Base-by-base conservation (phyloP, 1,140 invertebrate genomes). In the Macrobrachium nipponense region DNA sequence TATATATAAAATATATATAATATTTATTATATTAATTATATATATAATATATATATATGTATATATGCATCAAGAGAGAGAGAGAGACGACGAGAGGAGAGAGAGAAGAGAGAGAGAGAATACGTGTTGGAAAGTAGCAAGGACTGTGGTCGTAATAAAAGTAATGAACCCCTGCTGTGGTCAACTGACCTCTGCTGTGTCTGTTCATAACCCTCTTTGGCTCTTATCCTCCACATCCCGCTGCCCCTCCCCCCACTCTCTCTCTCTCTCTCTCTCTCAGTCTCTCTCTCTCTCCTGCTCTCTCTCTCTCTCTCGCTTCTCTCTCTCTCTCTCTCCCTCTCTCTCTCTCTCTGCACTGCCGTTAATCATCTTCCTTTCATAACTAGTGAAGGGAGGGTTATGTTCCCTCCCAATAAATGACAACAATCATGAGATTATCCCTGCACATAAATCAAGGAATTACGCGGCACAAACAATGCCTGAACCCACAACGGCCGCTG, bases 271-370 rank as follows among this genome's bases (percentile, higher is more conserved):
- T 61, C 66, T 60, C 80, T 27, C 64, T 44, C 78, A 14, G 14
- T 43, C 59, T 70, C 36, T 18, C 68, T 23, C n/a, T 60, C 36
- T 60, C 66, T 36, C 79, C 44, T 44, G 10, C 27, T 58, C 15
- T n/a, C 68, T 58, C 64, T n/a, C n/a, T n/a, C n/a, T n/a, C n/a
- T 27, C 17, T 44, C 11, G 15, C 51, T 3, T 23, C 43, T 18
- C 68, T 61, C 66, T 60, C 80, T 27, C 64, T 44, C 44, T 58
- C 61, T 20, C 61, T 80, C 78, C 51, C 64, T 70, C 68, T 23
- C 43, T 18, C 68, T 61, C 66, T 60, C 80, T 27, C 64, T 44
- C 64, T 44, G 51, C 51, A 51, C 51, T 8, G 51, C 12, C 12
- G 51, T 51, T 51, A 51, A 51, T 51, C 51, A 51, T 51, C 51